phyloP scores from a whole-genome alignment of 2,797 vertebrate genomes.

The Pipistrellus pipistrellus region DNA sequence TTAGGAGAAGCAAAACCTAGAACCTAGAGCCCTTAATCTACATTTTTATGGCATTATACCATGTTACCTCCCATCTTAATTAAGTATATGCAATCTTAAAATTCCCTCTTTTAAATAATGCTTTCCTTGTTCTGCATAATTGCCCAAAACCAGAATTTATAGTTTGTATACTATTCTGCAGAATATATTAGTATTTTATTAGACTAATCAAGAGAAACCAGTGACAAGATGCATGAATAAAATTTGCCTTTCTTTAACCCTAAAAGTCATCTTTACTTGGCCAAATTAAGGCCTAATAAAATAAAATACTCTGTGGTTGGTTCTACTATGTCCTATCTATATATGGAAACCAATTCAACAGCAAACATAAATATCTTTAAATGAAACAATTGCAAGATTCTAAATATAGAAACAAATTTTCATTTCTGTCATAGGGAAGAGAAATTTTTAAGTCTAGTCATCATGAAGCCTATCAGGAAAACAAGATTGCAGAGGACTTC shows the following conservation, averaged over 20 bases:
- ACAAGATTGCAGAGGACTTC: background rate
- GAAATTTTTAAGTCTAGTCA: background rate
- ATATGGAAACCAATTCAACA: background rate
- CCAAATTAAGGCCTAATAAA: conserved; percentile 10
- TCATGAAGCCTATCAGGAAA: background rate
- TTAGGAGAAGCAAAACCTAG: background rate
- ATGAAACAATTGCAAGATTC: background rate
- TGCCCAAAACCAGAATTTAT: conserved; percentile 30
- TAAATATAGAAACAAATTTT: background rate
- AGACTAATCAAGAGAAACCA: conserved; percentile 21
- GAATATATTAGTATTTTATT: conserved; percentile 23
- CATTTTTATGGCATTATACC: background rate
- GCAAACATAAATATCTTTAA: conserved; percentile 28
- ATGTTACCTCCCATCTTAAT: background rate
- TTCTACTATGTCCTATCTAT: background rate
- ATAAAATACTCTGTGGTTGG: background rate
- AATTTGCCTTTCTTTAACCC: conserved; percentile 28
- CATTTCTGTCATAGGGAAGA: background rate
- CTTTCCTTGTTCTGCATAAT: conserved; percentile 5
- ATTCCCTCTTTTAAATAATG: background rate
- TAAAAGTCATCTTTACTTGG: conserved; percentile 32
- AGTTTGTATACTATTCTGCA: background rate
- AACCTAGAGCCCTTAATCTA: background rate
- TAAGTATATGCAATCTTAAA: background rate
- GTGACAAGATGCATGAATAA: conserved; percentile 33